Conservation (phyloP, 1,140 invertebrate genomes). For the Apis laboriosa region DNA sequence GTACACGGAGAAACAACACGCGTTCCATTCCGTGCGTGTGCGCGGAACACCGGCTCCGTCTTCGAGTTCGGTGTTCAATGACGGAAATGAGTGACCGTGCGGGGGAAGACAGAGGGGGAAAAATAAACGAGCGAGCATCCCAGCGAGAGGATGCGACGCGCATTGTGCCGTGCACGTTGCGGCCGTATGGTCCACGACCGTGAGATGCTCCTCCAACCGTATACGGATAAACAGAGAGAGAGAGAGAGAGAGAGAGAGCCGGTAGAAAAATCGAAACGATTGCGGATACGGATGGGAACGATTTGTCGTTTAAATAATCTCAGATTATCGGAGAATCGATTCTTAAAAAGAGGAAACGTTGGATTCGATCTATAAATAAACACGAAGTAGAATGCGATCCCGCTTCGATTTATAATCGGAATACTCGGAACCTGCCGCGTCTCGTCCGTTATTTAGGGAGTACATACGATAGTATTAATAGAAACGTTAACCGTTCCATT, state of each 20-base stretch:
- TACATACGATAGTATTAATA: conserved; percentile 42
- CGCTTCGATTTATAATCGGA: conserved; percentile 28
- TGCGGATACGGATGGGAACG: not conserved
- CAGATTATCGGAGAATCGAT: too few species aligned
- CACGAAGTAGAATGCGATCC: too few species aligned
- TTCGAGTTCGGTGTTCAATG: conserved; percentile 2
- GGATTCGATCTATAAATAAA: too few species aligned
- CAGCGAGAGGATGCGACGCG: conserved; percentile 33
- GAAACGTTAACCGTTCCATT: conserved; percentile 26
- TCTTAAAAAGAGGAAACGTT: too few species aligned
- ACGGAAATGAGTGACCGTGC: conserved; percentile 25
- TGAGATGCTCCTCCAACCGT: conserved; percentile 8
- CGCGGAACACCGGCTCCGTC: conserved; percentile 5
- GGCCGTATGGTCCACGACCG: not conserved
- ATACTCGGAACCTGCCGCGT: conserved; percentile 18
- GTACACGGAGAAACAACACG: not conserved
- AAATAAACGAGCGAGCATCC: conserved; percentile 38
- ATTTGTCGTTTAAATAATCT: too few species aligned
- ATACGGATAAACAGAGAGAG: not conserved
- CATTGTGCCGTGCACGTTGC: conserved; percentile 16
- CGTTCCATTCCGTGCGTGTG: not conserved
- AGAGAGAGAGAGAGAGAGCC: conserved; percentile 27
- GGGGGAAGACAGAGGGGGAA: not conserved
- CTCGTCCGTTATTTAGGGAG: conserved; percentile 37
- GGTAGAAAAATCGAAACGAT: conserved; percentile 57